Evolutionary conservation across 2,113 vertebrate species (phyloP).

Genomic region (Fregetta grallaria): DNA sequence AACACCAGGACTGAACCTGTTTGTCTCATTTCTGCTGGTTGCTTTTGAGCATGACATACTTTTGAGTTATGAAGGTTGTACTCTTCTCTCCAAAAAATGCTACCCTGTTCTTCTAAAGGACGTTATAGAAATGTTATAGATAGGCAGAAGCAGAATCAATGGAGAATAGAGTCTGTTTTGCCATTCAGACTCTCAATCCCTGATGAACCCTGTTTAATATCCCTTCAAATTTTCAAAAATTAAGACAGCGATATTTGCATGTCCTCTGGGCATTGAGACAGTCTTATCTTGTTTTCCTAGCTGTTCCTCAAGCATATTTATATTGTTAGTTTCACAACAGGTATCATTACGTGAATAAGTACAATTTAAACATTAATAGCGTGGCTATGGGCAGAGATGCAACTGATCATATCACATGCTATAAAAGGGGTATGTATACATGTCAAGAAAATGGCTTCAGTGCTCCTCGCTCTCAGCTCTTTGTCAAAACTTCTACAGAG

Average conservation of each 20-base stretch:
- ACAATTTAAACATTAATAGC: slow-evolving; percentile 40
- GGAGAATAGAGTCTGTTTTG: neutral
- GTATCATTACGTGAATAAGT: slow-evolving; percentile 46
- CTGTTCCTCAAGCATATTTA: slow-evolving; percentile 28
- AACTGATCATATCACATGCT: neutral
- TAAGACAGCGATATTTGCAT: neutral
- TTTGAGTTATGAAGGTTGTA: neutral
- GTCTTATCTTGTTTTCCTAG: slow-evolving; percentile 57
- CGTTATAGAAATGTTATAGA: neutral
- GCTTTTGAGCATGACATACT: neutral
- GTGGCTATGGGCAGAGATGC: slow-evolving; percentile 1
- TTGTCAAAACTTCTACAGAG: neutral
- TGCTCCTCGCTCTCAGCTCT: neutral
- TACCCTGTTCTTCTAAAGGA: neutral
- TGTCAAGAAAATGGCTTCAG: neutral
- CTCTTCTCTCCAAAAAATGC: neutral
- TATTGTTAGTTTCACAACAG: slow-evolving; percentile 27
- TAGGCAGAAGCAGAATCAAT: neutral
- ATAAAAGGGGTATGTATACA: neutral
- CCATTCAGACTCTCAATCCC: neutral
- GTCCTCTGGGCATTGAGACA: neutral
- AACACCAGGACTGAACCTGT: neutral
- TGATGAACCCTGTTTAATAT: neutral
- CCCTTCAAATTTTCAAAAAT: neutral
- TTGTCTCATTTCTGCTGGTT: neutral